Base-by-base conservation (phyloP, 1,140 invertebrate genomes). In the Marisa cornuarietis region DNA sequence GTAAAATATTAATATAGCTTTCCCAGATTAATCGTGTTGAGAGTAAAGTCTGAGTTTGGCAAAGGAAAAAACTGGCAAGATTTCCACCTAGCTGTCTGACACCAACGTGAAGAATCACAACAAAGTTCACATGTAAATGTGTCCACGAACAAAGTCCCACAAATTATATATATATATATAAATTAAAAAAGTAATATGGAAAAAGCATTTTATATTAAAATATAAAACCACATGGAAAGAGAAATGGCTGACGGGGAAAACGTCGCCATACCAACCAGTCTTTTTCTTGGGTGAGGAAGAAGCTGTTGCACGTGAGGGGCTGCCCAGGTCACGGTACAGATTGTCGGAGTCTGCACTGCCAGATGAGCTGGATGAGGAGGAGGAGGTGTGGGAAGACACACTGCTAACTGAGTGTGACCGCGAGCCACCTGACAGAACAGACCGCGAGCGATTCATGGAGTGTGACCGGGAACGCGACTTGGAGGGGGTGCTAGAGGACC, bases 361-460 rank as follows among this genome's bases (percentile, higher is more conserved):
- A 54, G 87, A 86, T 22, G 84, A 85, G 31, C 79, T 79, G 10
- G 86, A 85, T 2, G 79, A 78, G 22, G 87, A 86, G 58, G 84
- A 82, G 65, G 82, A 85, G 68, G 78, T 63, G 22, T 83, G 79
- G 3, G 85, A 84, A 49, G 85, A 85, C 49, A 79, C 65, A 71
- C 83, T 86, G 61, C 83, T 84, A 71, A 82, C 84, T 16, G 87
- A 90, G 42, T 84, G 84, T 72, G 89, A 90, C 54, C 86, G 78
- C 22, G 87, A 88, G 63, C 87, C 87, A 89, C 92, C 92, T 87
- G 82, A 86, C 80, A 91, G 90, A 31, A 75, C 77, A 20, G 78
- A 80, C 26, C 54, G 61, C 68, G 85, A 84, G 52, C 79, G 82
- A 3, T 81, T 82, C 52, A 71, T 79, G 16, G 87, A 90, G 58